These are phyloP conservation scores for Anarhynchus alexandrinus DNA, from an alignment of 2,113 vertebrate species.

Conservation along the genomic window DNA sequence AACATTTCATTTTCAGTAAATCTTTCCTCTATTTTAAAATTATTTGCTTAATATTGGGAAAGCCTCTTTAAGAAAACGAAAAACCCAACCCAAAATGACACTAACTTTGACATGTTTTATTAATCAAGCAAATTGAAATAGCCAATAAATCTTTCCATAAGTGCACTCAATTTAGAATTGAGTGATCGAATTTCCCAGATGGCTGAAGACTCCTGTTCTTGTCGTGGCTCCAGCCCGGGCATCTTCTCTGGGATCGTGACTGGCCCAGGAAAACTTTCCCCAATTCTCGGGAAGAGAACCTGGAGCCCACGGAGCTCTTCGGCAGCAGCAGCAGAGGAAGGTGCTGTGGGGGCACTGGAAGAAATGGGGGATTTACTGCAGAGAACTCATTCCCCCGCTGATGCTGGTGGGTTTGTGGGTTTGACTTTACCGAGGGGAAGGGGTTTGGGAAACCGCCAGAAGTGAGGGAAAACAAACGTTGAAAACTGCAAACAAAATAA, in stretches of 20 bases:
- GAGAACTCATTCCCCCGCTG: too few species aligned
- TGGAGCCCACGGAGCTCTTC: too few species aligned
- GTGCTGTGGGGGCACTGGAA: too few species aligned
- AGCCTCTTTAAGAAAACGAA: not conserved
- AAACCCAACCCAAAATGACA: not conserved
- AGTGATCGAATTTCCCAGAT: too few species aligned
- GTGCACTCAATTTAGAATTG: not conserved
- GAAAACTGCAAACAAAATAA: not conserved
- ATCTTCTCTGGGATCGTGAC: rapidly evolving
- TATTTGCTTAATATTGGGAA: not conserved
- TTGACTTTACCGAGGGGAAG: too few species aligned
- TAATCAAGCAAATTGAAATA: not conserved
- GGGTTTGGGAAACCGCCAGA: too few species aligned
- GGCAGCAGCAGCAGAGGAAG: too few species aligned
- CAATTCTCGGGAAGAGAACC: too few species aligned
- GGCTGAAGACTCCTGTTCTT: not conserved
- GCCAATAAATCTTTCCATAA: too few species aligned
- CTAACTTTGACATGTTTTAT: not conserved
- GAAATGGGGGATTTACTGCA: too few species aligned
- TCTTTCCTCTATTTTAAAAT: not conserved
- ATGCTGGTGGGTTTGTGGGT: too few species aligned
- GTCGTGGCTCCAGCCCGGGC: not conserved
- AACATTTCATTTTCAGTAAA: not conserved
- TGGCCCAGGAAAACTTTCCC: too few species aligned
- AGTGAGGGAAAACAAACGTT: not conserved